A percentile compares a stretch with the other conserved stretches of the same genome.
These are phyloP conservation scores for Crenuchus spilurus DNA, from an alignment of 2,797 vertebrate species.

Conservation along the genomic window DNA sequence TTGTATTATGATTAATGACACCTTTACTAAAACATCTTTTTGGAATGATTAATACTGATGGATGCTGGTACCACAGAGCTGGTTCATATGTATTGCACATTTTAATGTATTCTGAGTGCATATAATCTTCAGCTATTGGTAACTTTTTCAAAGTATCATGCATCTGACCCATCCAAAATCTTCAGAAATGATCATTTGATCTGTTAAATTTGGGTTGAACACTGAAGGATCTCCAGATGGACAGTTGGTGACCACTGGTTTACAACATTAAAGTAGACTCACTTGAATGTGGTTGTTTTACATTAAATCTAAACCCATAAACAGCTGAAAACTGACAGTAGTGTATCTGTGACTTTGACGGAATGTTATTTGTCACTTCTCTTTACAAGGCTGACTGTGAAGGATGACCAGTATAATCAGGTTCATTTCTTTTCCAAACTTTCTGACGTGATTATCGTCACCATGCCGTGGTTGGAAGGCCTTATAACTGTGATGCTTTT, in stretches of 20 bases:
- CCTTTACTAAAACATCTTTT: too few species aligned
- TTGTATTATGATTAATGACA: too few species aligned
- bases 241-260: not conserved
- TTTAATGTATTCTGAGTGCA: too few species aligned
- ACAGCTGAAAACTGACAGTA: not conserved
- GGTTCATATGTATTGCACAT: too few species aligned
- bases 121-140: too few species aligned
- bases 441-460: not conserved
- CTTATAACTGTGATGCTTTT: constrained; percentile 50
- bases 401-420: constrained; percentile 27
- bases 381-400: not conserved
- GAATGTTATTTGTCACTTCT: not conserved
- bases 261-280: not conserved
- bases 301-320: not conserved
- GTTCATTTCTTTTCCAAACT: constrained; percentile 1
- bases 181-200: not conserved
- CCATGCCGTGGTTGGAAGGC: constrained; percentile 19
- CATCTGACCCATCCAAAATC: not conserved
- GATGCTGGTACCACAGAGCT: too few species aligned
- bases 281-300: constrained; percentile 1
- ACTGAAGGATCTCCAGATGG: not conserved
- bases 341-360: not conserved
- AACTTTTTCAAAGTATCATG: too few species aligned
- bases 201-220: not conserved
- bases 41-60: too few species aligned